Evolutionary conservation across 1,140 invertebrate genomes (phyloP), one percentile per base, ranked within the genome.

Genomic region (Diachasma alloeum): DNA sequence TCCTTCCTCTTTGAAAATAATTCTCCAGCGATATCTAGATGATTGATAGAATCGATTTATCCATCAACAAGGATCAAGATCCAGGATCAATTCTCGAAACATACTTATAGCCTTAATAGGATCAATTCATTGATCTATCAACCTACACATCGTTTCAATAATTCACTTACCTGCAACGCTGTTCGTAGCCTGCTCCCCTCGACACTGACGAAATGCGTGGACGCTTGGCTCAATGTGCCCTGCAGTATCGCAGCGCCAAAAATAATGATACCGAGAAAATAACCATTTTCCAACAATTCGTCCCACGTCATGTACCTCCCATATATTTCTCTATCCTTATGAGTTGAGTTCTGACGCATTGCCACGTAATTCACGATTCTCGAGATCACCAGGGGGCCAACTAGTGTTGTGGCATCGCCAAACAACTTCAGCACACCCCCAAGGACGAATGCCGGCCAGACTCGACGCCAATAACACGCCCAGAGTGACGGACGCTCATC

Each of bases 221-320:
- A 95, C 72, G 94, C 93, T 90, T 97, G 96, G n/a, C 95, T 95
- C 67, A 97, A 90, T 31, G 94, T 93, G 77, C 94, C 94, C 89
- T 97, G 95, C 19, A 94, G 88, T 44, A 97, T 83, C 9, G 93
- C 91, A n/a, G 93, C 91, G 13, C 96, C 72, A 22, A 96, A 92
- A 44, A 96, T 91, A 13, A 96, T 84, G 66, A 93, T 86, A 26
- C 94, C 92, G 89, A 96, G 92, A 15, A 95, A 91, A 87, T 95
- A 97, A 17, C 95, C 95, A 89, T 97, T 96, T 77, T 88, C 88
- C 63, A 94, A 81, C 80, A 96, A 93, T 84, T 95, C 91, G 19
- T 81, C 81, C 48, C 85, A 76, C 13, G 81, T 84, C 31, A 85
- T 78, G 46, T 75, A 79, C 48, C 74, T 70, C 66, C 15, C 39